Evolutionary conservation across 2,113 vertebrate species (phyloP).

Genomic region (Thalassarche chlororhynchos): DNA sequence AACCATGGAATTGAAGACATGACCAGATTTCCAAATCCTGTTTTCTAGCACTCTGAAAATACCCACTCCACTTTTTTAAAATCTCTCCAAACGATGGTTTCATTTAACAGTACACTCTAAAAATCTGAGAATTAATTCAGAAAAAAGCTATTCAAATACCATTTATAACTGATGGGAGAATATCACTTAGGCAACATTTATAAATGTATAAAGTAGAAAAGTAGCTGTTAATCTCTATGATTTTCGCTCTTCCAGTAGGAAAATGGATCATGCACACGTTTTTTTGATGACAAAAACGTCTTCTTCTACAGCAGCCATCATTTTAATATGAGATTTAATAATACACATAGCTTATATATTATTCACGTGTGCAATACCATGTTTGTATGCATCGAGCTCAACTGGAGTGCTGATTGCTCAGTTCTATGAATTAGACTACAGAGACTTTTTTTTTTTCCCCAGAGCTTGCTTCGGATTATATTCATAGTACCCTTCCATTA

Average conservation of each 20-base stretch:
- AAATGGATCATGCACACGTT: not conserved
- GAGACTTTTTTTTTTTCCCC: not conserved
- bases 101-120: not conserved
- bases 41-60: not conserved
- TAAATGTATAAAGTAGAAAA: not conserved
- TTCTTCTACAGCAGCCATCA: not conserved
- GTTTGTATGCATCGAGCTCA: not conserved
- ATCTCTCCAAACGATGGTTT: not conserved
- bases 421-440: not conserved
- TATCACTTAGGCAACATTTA: not conserved
- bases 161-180: not conserved
- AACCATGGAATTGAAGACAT: not conserved
- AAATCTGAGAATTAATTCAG: not conserved
- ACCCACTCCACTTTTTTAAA: not conserved
- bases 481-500: not conserved
- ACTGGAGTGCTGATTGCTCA: not conserved
- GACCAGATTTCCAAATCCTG: not conserved
- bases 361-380: not conserved
- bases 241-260: not conserved
- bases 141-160: not conserved
- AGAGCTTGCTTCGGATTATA: not conserved
- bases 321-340: not conserved
- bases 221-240: not conserved
- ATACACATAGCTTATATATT: not conserved
- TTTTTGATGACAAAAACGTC: not conserved